Evolutionary conservation across 2,888 invertebrate species (phyloP), one percentile per base, ranked within the genome.

Genomic region (Caenorhabditis drosophilae): DNA sequence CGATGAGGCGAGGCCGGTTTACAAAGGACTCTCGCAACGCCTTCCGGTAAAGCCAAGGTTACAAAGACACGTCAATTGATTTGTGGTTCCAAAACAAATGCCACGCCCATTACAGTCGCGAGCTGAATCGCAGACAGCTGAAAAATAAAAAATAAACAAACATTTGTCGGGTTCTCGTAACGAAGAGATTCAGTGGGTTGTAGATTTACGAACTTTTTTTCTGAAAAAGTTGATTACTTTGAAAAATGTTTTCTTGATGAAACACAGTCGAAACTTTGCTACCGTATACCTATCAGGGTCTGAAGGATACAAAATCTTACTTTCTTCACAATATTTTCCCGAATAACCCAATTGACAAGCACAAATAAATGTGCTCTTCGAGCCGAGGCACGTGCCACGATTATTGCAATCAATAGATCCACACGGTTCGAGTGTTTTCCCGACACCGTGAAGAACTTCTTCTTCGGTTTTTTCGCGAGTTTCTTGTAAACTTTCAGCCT

Each of bases 101-200:
- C 80, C 80, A 26, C 75, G 75, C 4, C 80, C 80, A 42, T 79
- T 78, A 49, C 80, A 80, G 41, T 80, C 79, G n/a, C 76, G 72
- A 7, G 64, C 64, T 12, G 76, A 70, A 47, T 80, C 80, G 22
- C 80, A 80, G 12, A 70, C 62, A 2, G 76, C 79, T 80, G 62
- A 54, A 75, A 66, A 20, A 9, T 15, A 15, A 38, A 6, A n/a
- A n/a, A 22, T 25, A 1, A 4, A 31, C 16, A 34, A 22, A 31
- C 9, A 41, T 15, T 35, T 26, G n/a, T n/a, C n/a, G n/a, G n/a
- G n/a, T n/a, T n/a, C n/a, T n/a, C n/a, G n/a, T n/a, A n/a, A n/a
- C n/a, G n/a, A n/a, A n/a, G n/a, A n/a, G n/a, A n/a, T n/a, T n/a
- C n/a, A n/a, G n/a, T n/a, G n/a, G n/a, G n/a, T n/a, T n/a, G n/a